Conservation (phyloP, 2,888 invertebrate species). For the Furcula furcula region DNA sequence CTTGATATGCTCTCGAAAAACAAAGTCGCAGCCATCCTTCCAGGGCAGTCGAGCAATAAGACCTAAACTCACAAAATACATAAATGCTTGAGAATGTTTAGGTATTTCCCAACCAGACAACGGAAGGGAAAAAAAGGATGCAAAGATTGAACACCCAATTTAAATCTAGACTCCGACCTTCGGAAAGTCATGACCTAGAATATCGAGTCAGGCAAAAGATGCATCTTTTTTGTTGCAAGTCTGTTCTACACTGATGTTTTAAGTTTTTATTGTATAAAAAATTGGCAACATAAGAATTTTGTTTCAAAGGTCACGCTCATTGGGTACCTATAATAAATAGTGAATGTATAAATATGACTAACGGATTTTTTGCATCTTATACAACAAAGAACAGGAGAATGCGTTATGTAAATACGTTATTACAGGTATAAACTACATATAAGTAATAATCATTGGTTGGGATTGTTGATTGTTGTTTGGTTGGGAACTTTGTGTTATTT, state of each 20-base stretch:
- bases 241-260: constrained; percentile 5
- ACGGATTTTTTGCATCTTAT: background rate
- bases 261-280: constrained; percentile 8
- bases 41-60: too few species aligned
- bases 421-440: too few species aligned
- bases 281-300: background rate
- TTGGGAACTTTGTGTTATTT: too few species aligned
- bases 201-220: constrained; percentile 27
- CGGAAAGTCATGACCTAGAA: constrained; percentile 55
- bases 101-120: constrained; percentile 16
- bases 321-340: background rate
- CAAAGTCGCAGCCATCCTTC: too few species aligned
- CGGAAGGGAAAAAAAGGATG: constrained; percentile 24
- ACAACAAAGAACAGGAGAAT: too few species aligned
- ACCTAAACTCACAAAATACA: too few species aligned
- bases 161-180: constrained; percentile 44
- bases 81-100: too few species aligned
- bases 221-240: constrained; percentile 14
- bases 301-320: background rate
- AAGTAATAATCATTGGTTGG: too few species aligned
- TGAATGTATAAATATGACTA: background rate
- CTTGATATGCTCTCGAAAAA: too few species aligned
- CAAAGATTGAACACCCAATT: constrained; percentile 38
- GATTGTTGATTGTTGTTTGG: too few species aligned
- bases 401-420: too few species aligned